Conservation (phyloP, 1,140 invertebrate genomes). For the Latrodectus geometricus region DNA sequence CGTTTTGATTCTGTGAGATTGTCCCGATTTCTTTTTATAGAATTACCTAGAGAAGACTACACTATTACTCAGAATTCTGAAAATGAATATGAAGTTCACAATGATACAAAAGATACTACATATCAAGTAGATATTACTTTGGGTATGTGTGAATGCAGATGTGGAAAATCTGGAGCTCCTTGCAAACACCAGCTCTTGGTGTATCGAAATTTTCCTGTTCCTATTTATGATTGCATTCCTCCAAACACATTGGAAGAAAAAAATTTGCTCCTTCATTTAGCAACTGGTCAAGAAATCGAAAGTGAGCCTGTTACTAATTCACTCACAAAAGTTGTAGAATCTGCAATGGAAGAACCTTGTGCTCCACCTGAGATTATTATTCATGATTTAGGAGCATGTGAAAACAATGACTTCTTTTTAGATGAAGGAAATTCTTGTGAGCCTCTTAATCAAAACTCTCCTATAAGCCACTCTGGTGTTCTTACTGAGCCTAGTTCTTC, state of each 20-base stretch:
- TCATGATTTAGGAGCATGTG: constrained; percentile 42
- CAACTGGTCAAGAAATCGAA: constrained; percentile 43
- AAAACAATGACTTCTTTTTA: constrained; percentile 36
- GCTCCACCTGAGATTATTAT: constrained; percentile 26
- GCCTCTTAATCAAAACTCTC: constrained; percentile 1
- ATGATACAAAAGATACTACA: constrained; percentile 53
- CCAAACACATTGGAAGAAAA: constrained; percentile 36
- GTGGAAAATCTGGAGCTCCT: constrained; percentile 38
- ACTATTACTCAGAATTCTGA: constrained; percentile 57
- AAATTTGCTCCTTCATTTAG: constrained; percentile 31
- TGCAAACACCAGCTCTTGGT: constrained; percentile 55
- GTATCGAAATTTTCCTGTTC: constrained; percentile 48
- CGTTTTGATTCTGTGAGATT: constrained; percentile 45
- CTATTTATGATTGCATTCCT: constrained; percentile 42
- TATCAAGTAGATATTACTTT: constrained; percentile 52
- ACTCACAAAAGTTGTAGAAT: constrained; percentile 4
- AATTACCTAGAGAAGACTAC: constrained; percentile 48
- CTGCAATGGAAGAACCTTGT: constrained; percentile 22
- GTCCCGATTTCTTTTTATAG: constrained; percentile 45
- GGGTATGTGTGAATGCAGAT: constrained; percentile 54
- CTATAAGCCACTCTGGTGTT: background rate
- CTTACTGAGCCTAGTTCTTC: constrained; percentile 7
- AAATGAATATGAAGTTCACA: constrained; percentile 57
- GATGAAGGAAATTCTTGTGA: constrained; percentile 36
- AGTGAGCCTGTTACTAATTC: constrained; percentile 1